A percentile compares a stretch with the other conserved stretches of the same genome.
Evolutionary conservation across 1,140 invertebrate genomes (phyloP).

Genomic region (Zaprionus lachaisei): DNA sequence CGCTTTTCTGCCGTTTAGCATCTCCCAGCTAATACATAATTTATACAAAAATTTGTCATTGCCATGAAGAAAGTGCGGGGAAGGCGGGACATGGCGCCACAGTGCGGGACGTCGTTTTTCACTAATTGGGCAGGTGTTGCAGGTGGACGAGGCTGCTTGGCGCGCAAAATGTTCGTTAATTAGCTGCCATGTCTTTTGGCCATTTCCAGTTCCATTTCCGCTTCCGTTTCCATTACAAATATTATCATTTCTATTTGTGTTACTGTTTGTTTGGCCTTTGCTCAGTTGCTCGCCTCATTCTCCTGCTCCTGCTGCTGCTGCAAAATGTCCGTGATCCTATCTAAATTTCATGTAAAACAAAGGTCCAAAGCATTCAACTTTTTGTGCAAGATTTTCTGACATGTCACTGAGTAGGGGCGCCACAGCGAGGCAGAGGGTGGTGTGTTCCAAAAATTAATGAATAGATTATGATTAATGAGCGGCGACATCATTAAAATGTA

Average conservation of each 20-base stretch:
- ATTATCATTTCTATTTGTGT: conserved; percentile 6
- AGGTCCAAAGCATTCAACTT: conserved; percentile 64
- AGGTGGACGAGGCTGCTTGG: conserved; percentile 11
- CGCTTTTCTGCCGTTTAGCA: conserved; percentile 43
- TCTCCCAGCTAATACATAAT: conserved; percentile 69
- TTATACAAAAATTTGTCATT: conserved; percentile 80
- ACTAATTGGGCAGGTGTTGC: conserved; percentile 74
- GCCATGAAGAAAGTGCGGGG: conserved; percentile 53
- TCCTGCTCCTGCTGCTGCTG: neutral
- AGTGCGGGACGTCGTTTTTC: conserved; percentile 29
- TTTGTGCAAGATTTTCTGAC: conserved; percentile 60
- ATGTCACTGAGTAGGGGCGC: conserved; percentile 23
- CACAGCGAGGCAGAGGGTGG: neutral
- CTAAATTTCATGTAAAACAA: conserved; percentile 65
- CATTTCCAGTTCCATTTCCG: conserved; percentile 41
- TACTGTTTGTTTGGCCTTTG: neutral
- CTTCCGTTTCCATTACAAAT: conserved; percentile 5
- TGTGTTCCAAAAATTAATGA: conserved; percentile 72
- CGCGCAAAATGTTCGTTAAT: conserved; percentile 65
- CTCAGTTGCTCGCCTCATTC: neutral
- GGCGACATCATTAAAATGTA: conserved; percentile 83
- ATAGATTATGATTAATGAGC: conserved; percentile 83
- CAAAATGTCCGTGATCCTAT: conserved; percentile 53
- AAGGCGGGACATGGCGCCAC: neutral
- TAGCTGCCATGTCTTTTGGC: conserved; percentile 71